phyloP scores from a whole-genome alignment of 2,797 vertebrate species.

The Poecilia velifera region DNA sequence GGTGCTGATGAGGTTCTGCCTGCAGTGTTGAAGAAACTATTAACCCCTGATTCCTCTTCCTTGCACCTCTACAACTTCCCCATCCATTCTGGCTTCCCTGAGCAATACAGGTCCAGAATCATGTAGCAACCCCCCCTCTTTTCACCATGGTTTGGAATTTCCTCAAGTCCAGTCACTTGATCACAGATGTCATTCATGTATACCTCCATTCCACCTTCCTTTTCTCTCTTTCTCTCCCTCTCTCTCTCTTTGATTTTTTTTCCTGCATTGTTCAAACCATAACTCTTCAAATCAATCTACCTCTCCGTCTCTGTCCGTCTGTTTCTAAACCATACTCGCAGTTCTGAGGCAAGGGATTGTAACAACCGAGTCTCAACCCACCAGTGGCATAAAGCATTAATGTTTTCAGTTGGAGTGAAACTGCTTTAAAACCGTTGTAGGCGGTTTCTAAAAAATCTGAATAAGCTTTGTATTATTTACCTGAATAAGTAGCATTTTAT shows the following conservation, averaged over 20 bases:
- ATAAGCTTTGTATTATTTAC: slow-evolving; percentile 87
- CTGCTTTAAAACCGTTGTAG: slow-evolving; percentile 68
- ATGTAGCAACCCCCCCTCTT: slow-evolving; percentile 85
- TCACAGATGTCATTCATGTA: slow-evolving; percentile 67
- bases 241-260: slow-evolving; percentile 34
- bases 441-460: slow-evolving; percentile 77
- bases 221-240: slow-evolving; percentile 37
- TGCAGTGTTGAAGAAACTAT: slow-evolving; percentile 55
- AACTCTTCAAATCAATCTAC: slow-evolving; percentile 95
- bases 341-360: slow-evolving; percentile 82
- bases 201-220: slow-evolving; percentile 60
- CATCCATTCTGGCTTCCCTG: slow-evolving; percentile 55
- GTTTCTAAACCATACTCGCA: slow-evolving; percentile 76
- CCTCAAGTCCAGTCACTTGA: slow-evolving; percentile 64
- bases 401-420: slow-evolving; percentile 66
- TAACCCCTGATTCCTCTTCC: slow-evolving; percentile 22
- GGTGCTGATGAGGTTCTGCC: slow-evolving; percentile 42
- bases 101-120: slow-evolving; percentile 79
- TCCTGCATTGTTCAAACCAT: slow-evolving; percentile 77
- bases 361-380: slow-evolving; percentile 76
- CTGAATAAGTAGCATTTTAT: slow-evolving; percentile 82
- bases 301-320: slow-evolving; percentile 84
- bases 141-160: slow-evolving; percentile 68
- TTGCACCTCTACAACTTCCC: slow-evolving; percentile 52
- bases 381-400: slow-evolving; percentile 84